Evolutionary conservation across 2,113 vertebrate genomes (phyloP).

Genomic region (Bufo bufo): DNA sequence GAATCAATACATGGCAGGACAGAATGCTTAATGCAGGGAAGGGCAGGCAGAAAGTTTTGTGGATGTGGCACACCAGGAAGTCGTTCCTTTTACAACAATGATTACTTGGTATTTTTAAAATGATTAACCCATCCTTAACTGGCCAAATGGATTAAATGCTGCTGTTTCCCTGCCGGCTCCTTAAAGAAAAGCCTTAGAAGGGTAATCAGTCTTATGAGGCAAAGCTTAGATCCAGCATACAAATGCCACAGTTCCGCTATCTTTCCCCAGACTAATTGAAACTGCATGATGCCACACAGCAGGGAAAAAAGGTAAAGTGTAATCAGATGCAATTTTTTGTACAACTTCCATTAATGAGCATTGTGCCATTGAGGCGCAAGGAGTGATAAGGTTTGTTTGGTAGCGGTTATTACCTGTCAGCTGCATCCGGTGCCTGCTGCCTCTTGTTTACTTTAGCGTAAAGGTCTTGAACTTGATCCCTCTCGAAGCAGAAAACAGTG

Average conservation of each 20-base stretch:
- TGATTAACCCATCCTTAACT: slow-evolving; percentile 75
- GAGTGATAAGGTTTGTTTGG: slow-evolving; percentile 39
- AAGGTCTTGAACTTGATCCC: slow-evolving; percentile 85
- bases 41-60: not conserved
- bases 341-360: slow-evolving; percentile 56
- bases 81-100: slow-evolving; percentile 59
- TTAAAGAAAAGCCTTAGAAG: slow-evolving; percentile 81
- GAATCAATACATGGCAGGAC: not conserved
- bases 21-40: not conserved
- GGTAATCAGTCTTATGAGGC: slow-evolving; percentile 80
- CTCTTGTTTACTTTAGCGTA: slow-evolving; percentile 97
- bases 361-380: slow-evolving; percentile 33
- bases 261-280: slow-evolving; percentile 75
- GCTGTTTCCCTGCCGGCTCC: slow-evolving; percentile 73
- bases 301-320: slow-evolving; percentile 74
- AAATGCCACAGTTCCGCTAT: slow-evolving; percentile 75
- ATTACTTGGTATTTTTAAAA: slow-evolving; percentile 65
- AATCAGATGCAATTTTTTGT: slow-evolving; percentile 75
- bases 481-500: slow-evolving; percentile 71
- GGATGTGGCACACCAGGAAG: not conserved
- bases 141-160: slow-evolving; percentile 83
- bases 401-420: slow-evolving; percentile 81
- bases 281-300: slow-evolving; percentile 75
- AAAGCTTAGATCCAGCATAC: slow-evolving; percentile 78
- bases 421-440: slow-evolving; percentile 74